Percentiles rank a stretch among this genome's conserved stretches.
Evolutionary conservation across 2,797 vertebrate genomes (phyloP).

Genomic region (Artibeus jamaicensis): DNA sequence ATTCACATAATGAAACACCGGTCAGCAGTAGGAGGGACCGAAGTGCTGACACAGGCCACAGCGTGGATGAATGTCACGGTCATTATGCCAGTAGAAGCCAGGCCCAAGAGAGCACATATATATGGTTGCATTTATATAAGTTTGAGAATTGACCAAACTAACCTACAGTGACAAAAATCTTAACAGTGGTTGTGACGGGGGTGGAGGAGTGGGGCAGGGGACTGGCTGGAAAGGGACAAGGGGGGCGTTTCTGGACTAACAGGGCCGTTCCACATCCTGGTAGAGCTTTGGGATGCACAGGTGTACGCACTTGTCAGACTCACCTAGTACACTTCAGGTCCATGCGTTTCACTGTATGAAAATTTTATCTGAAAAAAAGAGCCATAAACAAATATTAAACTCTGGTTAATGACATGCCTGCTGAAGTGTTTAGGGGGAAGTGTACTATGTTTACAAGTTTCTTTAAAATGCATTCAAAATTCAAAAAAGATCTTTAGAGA

Average conservation of each 20-base stretch:
- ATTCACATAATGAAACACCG: not conserved
- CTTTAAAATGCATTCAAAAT: not conserved
- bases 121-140: not conserved
- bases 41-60: not conserved
- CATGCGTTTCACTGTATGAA: not conserved
- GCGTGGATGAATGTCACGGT: not conserved
- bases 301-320: not conserved
- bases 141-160: not conserved
- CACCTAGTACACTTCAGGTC: not conserved
- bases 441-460: not conserved
- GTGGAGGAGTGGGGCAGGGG: not conserved
- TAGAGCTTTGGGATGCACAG: not conserved
- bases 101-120: not conserved
- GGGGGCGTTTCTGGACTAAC: not conserved
- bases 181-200: too few relatives aligned
- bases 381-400: not conserved
- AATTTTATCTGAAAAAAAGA: not conserved
- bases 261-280: not conserved
- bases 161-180: not conserved
- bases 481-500: not conserved
- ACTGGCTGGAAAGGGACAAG: not conserved
- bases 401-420: not conserved
- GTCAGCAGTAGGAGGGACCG: not conserved
- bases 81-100: not conserved
- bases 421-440: not conserved